Conservation (phyloP, 2,113 vertebrate species). For the Cinclus mexicanus region DNA sequence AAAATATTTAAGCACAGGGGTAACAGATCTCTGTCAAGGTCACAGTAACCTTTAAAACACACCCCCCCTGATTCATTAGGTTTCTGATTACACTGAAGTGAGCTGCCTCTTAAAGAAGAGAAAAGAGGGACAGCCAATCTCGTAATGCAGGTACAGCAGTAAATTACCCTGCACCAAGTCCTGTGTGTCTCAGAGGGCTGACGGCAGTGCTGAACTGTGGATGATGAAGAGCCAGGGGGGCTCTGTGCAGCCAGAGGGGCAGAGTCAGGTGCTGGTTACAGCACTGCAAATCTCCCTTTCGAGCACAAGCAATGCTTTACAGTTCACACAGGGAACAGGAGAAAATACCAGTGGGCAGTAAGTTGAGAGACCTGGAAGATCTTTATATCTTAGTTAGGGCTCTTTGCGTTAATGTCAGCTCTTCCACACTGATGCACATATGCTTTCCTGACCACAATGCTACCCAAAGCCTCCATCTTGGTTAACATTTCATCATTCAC, state of each 20-base stretch:
- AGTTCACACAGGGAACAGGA: background rate
- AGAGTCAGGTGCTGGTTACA: background rate
- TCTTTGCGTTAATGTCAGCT: background rate
- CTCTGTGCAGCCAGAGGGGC: background rate
- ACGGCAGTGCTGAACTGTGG: fast-evolving
- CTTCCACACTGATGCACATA: background rate
- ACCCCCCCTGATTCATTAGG: background rate
- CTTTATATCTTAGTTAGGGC: background rate
- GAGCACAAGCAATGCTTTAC: background rate
- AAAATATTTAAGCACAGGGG: background rate
- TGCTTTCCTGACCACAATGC: slow-evolving; percentile 3
- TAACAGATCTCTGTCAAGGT: background rate
- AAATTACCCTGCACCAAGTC: background rate
- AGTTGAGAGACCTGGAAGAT: background rate
- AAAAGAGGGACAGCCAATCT: background rate
- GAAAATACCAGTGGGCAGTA: background rate
- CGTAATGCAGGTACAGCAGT: background rate
- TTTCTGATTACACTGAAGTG: background rate
- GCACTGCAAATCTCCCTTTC: background rate
- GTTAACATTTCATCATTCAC: slow-evolving; percentile 62
- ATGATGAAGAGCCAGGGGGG: background rate
- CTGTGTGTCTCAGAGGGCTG: background rate
- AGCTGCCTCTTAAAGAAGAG: background rate
- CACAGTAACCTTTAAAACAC: background rate
- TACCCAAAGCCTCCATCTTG: slow-evolving; percentile 36